Conservation (phyloP, 2,113 vertebrate genomes). For the Morone saxatilis region DNA sequence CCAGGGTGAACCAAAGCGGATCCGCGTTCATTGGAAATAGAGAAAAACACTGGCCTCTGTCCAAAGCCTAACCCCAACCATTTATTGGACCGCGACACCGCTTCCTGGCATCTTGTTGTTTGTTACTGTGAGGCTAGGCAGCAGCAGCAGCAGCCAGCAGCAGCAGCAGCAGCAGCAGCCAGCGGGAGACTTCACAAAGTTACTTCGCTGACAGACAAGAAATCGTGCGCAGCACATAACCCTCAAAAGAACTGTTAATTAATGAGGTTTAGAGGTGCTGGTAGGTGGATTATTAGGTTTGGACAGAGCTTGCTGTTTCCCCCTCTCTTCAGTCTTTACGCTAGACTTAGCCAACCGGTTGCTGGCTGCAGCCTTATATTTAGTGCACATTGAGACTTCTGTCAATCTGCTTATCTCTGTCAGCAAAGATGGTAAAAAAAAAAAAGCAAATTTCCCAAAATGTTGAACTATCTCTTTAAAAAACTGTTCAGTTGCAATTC, state of each 20-base stretch:
- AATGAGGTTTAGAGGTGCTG: neutral
- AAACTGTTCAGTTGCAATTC: neutral
- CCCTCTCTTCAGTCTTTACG: too few species aligned
- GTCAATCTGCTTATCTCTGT: neutral
- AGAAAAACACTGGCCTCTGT: too few species aligned
- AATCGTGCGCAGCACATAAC: neutral
- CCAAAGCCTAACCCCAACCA: too few species aligned
- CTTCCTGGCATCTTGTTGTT: too few species aligned
- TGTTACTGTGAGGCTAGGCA: too few species aligned
- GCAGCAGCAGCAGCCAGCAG: too few species aligned
- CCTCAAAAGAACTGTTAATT: neutral
- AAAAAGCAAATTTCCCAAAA: constrained; percentile 6
- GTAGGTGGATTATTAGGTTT: too few species aligned
- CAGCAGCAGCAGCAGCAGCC: too few species aligned
- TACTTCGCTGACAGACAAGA: neutral
- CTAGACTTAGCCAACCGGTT: neutral
- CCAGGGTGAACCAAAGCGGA: too few species aligned
- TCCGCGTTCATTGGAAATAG: too few species aligned
- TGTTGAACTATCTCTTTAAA: neutral
- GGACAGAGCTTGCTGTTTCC: too few species aligned
- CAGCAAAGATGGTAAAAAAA: neutral
- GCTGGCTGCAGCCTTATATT: neutral
- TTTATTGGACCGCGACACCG: too few species aligned
- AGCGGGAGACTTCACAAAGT: neutral
- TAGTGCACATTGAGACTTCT: neutral